Evolutionary conservation across 2,113 vertebrate genomes (phyloP).

Genomic region (Mustelus asterias): DNA sequence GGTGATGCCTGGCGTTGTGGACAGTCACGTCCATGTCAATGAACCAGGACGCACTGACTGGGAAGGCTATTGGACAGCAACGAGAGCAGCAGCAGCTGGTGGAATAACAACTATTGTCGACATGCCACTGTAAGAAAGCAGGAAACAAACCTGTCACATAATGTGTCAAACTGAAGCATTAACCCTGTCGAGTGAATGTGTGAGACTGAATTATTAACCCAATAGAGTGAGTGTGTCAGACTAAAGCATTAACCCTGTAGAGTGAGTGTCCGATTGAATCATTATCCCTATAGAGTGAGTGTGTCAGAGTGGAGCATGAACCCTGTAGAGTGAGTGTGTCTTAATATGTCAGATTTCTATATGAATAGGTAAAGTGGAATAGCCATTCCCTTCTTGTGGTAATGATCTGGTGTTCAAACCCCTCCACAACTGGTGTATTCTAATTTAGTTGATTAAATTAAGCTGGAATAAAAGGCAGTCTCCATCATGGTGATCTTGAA

Average conservation of each 20-base stretch:
- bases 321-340: not conserved
- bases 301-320: not conserved
- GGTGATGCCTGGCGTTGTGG: constrained; percentile 72
- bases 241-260: not conserved
- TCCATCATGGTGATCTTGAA: too few species aligned
- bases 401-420: too few species aligned
- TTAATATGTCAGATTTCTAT: not conserved
- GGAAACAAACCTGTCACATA: not conserved
- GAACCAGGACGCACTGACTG: constrained; percentile 66
- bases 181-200: not conserved
- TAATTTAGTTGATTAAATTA: too few species aligned
- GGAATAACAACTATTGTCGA: constrained; percentile 73
- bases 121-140: constrained; percentile 66
- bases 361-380: not conserved
- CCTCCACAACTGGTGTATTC: too few species aligned
- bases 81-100: constrained; percentile 68
- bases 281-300: too few species aligned
- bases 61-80: constrained; percentile 70
- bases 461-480: too few species aligned
- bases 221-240: not conserved
- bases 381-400: too few species aligned
- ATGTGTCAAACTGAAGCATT: not conserved
- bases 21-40: constrained; percentile 69
- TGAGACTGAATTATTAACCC: not conserved
- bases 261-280: not conserved